phyloP scores from a whole-genome alignment of 2,888 invertebrate genomes.

The Meteorus colon region DNA sequence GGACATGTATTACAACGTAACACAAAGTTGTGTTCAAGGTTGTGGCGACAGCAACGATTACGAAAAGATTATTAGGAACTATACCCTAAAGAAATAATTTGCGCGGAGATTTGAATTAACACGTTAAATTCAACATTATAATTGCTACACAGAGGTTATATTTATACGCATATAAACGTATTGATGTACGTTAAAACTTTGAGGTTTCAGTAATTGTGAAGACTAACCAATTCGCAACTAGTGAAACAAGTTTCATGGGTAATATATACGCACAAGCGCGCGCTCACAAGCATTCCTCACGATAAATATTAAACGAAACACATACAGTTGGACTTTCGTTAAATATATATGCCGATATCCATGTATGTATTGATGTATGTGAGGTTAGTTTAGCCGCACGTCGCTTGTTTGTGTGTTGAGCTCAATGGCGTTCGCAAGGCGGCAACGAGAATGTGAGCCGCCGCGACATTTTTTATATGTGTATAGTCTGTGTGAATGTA shows the following conservation, averaged over 20 bases:
- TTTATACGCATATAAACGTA: neutral
- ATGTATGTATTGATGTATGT: neutral
- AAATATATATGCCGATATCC: neutral
- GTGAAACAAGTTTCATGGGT: slow-evolving; percentile 11
- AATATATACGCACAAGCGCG: neutral
- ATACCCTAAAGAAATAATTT: slow-evolving; percentile 25
- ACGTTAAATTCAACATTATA: neutral
- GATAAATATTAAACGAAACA: neutral
- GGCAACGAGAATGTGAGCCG: neutral
- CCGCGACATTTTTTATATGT: neutral
- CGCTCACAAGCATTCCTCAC: neutral
- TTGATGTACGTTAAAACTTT: neutral
- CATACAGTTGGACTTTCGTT: neutral
- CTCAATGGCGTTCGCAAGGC: neutral
- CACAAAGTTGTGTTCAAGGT: slow-evolving; percentile 49
- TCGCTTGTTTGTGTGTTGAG: slow-evolving; percentile 13
- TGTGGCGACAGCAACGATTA: slow-evolving; percentile 43
- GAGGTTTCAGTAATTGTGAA: slow-evolving; percentile 9
- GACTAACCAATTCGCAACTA: slow-evolving; percentile 27
- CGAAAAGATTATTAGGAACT: slow-evolving; percentile 44
- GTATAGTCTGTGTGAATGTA: neutral
- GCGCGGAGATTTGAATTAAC: slow-evolving; percentile 16
- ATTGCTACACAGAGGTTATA: neutral
- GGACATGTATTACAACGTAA: slow-evolving; percentile 45
- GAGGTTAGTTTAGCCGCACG: neutral